Base-by-base conservation (phyloP, 1,140 invertebrate genomes). In the Mycetomoellerius zeteki region DNA sequence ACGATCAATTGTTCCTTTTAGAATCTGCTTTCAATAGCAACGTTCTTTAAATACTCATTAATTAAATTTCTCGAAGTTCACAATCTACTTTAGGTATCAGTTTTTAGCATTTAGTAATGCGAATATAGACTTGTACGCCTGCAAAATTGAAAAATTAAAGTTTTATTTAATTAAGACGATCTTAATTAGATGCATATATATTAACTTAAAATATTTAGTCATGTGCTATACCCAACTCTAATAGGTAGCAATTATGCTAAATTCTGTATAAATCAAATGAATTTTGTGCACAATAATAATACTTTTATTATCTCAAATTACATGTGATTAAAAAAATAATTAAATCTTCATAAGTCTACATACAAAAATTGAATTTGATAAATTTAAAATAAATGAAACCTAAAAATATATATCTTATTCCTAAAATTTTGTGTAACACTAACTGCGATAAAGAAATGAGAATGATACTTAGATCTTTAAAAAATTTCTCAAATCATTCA, bases 21-120 rank as follows among this genome's bases (percentile, higher is more conserved):
- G 33, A 82, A 82, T 58, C 27, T 16, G 24, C 33, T 58, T 82
- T 30, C 80, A 33, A 82, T 60, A 82, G 19, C 54, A 21, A 43
- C 27, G n/a, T 69, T 56, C 52, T 47, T 71, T 14, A 82, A 81
- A 82, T 72, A 72, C 37, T 43, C 7, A 27, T 37, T 47, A 30
- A 58, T 72, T 72, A 27, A 58, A 47, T 47, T 58, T 82, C 6
- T 27, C 24, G 19, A 43, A 72, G 19, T 58, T 72, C 21, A 27
- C 4, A 58, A 47, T 58, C 6, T 21, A 2, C 24, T 58, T 30
- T 1, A 14, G 4, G 12, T 37, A 12, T 43, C 33, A 72, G 47
- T 47, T 84, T 82, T 84, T 84, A 72, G 33, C 37, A 30, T 73
- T 82, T 47, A 2, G 4, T 24, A 19, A 4, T n/a, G 24, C n/a